Conservation (phyloP, 2,797 vertebrate species). For the Falco rusticolus region DNA sequence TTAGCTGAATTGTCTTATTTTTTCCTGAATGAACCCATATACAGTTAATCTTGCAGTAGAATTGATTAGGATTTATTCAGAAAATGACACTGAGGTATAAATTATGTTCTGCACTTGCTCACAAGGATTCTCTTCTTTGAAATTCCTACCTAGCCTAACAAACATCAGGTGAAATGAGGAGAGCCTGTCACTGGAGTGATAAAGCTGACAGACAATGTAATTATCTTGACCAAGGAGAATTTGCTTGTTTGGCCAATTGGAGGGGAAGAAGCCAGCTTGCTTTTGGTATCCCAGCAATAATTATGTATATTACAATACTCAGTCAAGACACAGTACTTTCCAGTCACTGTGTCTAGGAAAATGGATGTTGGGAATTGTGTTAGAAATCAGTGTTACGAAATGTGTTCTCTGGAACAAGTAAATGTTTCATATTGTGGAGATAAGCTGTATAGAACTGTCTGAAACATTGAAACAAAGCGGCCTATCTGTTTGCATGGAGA, state of each 20-base stretch:
- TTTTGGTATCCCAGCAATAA: constrained; percentile 20
- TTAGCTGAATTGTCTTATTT: neutral
- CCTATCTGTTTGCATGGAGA: constrained; percentile 7
- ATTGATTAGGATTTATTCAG: neutral
- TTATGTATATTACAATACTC: neutral
- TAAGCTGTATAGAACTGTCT: neutral
- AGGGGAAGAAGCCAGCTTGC: neutral
- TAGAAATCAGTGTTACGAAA: constrained; percentile 36
- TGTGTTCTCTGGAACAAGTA: neutral
- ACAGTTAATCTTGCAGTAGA: neutral
- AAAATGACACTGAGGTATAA: neutral
- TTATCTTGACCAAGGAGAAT: constrained; percentile 35
- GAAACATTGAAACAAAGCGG: neutral
- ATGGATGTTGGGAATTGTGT: neutral
- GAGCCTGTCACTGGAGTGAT: constrained; percentile 35
- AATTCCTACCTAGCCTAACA: neutral
- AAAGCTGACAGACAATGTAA: constrained; percentile 54
- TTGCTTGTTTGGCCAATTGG: neutral
- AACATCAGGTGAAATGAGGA: neutral
- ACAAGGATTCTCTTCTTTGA: neutral
- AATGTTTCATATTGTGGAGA: neutral
- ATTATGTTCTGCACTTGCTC: neutral
- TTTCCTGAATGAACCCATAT: neutral
- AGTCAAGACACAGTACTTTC: neutral
- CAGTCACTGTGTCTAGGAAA: neutral